phyloP scores from a whole-genome alignment of 2,113 vertebrate species.

The Sardina pilchardus region DNA sequence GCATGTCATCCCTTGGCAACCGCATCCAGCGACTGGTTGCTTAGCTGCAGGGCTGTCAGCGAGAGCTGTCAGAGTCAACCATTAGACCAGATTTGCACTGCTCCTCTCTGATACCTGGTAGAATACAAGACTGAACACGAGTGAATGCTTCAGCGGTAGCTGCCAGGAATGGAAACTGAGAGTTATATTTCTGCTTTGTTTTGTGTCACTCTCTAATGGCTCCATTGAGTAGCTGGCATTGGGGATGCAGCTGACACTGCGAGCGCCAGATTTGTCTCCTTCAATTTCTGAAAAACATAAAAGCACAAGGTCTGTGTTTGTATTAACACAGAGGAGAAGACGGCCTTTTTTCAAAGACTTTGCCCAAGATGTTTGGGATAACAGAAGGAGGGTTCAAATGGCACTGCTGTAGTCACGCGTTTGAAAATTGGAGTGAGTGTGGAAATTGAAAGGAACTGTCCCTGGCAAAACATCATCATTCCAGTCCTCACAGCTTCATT shows the following conservation, averaged over 20 bases:
- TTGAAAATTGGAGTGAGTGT: neutral
- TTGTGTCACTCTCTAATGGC: neutral
- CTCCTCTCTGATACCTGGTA: neutral
- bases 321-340: neutral
- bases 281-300: neutral
- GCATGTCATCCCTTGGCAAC: slow-evolving; percentile 1
- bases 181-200: neutral
- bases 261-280: neutral
- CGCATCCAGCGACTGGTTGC: slow-evolving; percentile 8
- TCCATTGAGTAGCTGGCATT: neutral
- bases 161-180: neutral
- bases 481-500: neutral
- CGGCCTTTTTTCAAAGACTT: slow-evolving; percentile 4
- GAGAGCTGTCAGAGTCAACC: neutral
- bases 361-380: neutral
- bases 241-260: neutral
- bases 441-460: neutral
- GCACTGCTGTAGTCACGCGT: neutral
- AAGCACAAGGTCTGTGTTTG: slow-evolving; percentile 4
- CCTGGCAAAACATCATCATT: neutral
- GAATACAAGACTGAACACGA: neutral
- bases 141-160: neutral
- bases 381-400: neutral
- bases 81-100: neutral
- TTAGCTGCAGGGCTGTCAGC: slow-evolving; percentile 13